Evolutionary conservation across 2,113 vertebrate species (phyloP).

Genomic region (Megaleporinus macrocephalus): DNA sequence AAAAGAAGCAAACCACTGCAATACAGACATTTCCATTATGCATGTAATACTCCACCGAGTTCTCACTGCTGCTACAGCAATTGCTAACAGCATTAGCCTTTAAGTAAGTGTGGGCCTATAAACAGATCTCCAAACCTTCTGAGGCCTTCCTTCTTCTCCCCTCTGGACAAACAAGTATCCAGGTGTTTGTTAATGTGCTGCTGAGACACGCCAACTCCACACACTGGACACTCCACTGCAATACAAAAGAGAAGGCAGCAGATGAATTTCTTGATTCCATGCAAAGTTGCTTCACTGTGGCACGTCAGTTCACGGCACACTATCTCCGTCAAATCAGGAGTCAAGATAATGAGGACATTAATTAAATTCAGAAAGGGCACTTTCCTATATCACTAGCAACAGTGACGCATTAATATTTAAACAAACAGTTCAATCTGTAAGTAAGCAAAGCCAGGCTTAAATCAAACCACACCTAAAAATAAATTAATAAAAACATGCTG

Average conservation of each 20-base stretch:
- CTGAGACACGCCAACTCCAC: constrained; percentile 81
- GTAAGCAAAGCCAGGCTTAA: neutral
- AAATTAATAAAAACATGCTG: neutral
- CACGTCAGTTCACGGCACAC: too few relatives aligned
- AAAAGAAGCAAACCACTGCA: neutral
- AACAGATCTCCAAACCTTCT: constrained; percentile 80
- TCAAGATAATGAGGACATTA: too few relatives aligned
- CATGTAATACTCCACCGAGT: neutral
- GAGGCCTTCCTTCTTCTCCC: constrained; percentile 89
- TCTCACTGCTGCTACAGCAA: neutral
- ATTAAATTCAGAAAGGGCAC: too few relatives aligned
- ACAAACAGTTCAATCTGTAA: too few relatives aligned
- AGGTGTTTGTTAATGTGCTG: constrained; percentile 90
- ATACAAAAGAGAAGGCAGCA: neutral
- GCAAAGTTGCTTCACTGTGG: neutral
- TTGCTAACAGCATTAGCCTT: neutral
- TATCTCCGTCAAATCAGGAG: too few relatives aligned
- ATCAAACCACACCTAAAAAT: neutral
- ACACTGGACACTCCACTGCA: constrained; percentile 93
- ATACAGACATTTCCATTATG: neutral
- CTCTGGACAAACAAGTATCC: constrained; percentile 86
- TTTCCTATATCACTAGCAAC: too few relatives aligned
- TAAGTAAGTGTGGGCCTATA: neutral
- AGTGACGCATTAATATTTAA: too few relatives aligned
- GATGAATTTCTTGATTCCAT: neutral